phyloP scores from a whole-genome alignment of 2,797 vertebrate species.

The Dermochelys coriacea region DNA sequence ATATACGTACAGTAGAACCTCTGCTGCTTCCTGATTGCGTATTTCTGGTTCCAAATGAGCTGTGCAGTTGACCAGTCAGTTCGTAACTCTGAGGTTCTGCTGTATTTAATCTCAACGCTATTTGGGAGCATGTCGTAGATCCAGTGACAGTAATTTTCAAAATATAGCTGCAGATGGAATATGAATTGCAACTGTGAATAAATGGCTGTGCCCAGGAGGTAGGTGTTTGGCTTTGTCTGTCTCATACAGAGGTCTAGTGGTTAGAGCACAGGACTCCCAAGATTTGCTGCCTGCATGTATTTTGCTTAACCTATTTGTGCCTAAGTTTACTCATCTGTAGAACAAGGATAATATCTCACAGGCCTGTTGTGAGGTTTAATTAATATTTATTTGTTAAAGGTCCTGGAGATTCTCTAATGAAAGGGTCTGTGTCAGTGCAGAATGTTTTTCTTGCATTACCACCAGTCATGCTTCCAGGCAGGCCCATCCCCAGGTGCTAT shows the following conservation, averaged over 20 bases:
- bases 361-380: background rate
- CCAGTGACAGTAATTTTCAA: background rate
- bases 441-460: background rate
- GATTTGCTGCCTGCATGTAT: background rate
- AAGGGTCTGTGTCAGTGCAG: background rate
- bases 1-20: background rate
- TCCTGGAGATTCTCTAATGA: background rate
- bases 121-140: background rate
- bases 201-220: background rate
- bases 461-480: background rate
- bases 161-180: background rate
- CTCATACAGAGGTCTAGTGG: background rate
- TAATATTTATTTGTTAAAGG: slow-evolving; percentile 17
- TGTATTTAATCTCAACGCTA: background rate
- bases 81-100: no score
- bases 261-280: background rate
- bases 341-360: background rate
- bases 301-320: background rate
- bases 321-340: background rate
- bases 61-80: no score
- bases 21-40: background rate
- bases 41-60: no score
- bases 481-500: background rate
- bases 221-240: background rate
- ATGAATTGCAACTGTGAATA: background rate